These are phyloP conservation scores for Nannoperca australis DNA, from an alignment of 2,797 vertebrate species.

Conservation along the genomic window DNA sequence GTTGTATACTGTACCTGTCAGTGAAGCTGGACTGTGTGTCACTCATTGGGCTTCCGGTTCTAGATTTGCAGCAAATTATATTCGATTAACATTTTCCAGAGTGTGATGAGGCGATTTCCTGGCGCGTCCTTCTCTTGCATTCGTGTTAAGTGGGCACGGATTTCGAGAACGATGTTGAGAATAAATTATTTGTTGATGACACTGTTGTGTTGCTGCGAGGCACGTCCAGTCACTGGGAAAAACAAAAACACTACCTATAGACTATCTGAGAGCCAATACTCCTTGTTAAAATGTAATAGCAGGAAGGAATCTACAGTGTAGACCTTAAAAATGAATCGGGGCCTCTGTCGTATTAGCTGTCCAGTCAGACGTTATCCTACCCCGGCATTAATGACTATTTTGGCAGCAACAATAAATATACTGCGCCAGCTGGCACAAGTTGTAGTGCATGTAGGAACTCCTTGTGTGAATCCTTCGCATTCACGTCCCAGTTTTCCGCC, in stretches of 20 bases:
- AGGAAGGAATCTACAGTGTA: slow-evolving; percentile 55
- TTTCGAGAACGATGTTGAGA: slow-evolving; percentile 45
- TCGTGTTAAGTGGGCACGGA: slow-evolving; percentile 62
- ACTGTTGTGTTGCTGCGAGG: slow-evolving; percentile 30
- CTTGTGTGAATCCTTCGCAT: slow-evolving; percentile 56
- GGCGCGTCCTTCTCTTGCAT: slow-evolving; percentile 74
- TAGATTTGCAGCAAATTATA: slow-evolving; percentile 89
- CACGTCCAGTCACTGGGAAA: slow-evolving; percentile 54
- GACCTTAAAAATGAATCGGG: slow-evolving; percentile 56
- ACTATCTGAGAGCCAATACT: slow-evolving; percentile 35
- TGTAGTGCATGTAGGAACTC: slow-evolving; percentile 62
- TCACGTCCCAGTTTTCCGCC: slow-evolving; percentile 69
- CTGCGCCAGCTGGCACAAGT: slow-evolving; percentile 61
- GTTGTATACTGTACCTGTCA: slow-evolving; percentile 89
- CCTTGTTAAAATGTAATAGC: slow-evolving; percentile 44
- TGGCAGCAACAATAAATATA: slow-evolving; percentile 67
- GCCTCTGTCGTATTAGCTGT: slow-evolving; percentile 65
- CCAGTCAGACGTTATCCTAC: slow-evolving; percentile 53
- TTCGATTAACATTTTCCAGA: slow-evolving; percentile 94
- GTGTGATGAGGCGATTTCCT: slow-evolving; percentile 70
- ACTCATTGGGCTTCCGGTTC: slow-evolving; percentile 98
- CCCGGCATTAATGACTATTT: slow-evolving; percentile 43
- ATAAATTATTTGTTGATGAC: slow-evolving; percentile 43
- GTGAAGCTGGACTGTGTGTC: slow-evolving; percentile 97
- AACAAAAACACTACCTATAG: slow-evolving; percentile 28